phyloP scores from a whole-genome alignment of 1,140 invertebrate species.

The Rhagoletis zephyria region DNA sequence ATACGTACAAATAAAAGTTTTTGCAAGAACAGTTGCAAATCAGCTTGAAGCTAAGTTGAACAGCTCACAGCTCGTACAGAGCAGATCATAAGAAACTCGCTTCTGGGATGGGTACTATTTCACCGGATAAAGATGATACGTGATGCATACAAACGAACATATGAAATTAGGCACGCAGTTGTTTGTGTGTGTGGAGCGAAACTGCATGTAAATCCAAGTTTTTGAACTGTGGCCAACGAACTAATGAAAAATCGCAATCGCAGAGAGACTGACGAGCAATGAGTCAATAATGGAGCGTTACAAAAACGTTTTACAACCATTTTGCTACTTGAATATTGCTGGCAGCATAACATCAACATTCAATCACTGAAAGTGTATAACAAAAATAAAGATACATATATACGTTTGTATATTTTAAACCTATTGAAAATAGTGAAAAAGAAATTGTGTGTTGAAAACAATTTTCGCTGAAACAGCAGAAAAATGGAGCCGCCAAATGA shows the following conservation, averaged over 20 bases:
- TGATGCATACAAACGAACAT: too few relatives aligned
- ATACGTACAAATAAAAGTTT: too few relatives aligned
- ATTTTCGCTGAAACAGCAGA: constrained; percentile 14
- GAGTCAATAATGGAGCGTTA: constrained; percentile 43
- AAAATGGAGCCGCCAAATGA: background rate
- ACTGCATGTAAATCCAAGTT: constrained; percentile 13
- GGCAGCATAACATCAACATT: background rate
- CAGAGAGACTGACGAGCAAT: background rate
- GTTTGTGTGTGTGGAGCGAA: constrained; percentile 4
- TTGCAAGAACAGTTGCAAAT: too few relatives aligned
- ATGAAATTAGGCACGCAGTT: background rate
- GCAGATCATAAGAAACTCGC: too few relatives aligned
- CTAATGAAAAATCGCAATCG: constrained; percentile 7
- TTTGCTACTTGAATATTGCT: background rate
- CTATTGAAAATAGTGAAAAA: background rate
- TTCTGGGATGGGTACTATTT: too few relatives aligned
- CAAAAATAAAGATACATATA: background rate
- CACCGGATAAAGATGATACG: too few relatives aligned
- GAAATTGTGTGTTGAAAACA: constrained; percentile 12
- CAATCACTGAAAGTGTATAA: background rate
- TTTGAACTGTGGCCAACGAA: constrained; percentile 47
- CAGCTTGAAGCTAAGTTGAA: too few relatives aligned
- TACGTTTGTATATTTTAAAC: background rate
- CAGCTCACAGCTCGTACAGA: too few relatives aligned
- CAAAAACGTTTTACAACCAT: constrained; percentile 14